Conservation (phyloP, 2,113 vertebrate species). For the Daboia siamensis region DNA sequence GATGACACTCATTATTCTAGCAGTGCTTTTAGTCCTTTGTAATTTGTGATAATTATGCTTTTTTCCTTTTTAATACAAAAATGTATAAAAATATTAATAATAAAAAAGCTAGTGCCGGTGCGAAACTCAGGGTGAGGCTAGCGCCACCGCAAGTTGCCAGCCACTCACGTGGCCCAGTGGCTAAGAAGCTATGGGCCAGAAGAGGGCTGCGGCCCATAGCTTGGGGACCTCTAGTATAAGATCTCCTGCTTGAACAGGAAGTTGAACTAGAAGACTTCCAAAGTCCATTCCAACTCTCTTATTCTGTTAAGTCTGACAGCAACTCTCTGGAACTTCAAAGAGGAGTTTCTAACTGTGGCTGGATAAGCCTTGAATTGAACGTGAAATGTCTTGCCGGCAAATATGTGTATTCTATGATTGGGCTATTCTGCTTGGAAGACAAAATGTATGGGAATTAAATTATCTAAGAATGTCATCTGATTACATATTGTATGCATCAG, state of each 20-base stretch:
- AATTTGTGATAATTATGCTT: constrained; percentile 99
- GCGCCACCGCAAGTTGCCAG: too few relatives aligned
- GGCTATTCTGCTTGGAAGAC: background rate
- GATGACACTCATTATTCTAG: constrained; percentile 97
- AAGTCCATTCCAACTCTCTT: background rate
- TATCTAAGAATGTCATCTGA: background rate
- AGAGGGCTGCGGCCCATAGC: too few relatives aligned
- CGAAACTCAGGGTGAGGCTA: too few relatives aligned
- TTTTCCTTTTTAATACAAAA: constrained; percentile 96
- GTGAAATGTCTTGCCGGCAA: background rate
- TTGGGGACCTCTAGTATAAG: too few relatives aligned
- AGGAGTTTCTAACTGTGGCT: background rate
- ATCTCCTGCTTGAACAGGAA: background rate
- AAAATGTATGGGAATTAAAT: background rate
- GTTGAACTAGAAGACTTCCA: background rate
- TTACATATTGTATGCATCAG: background rate
- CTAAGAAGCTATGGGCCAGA: too few relatives aligned
- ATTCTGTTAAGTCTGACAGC: background rate
- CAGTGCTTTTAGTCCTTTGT: constrained; percentile 97
- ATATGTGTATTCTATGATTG: background rate
- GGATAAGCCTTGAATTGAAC: background rate
- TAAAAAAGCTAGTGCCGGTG: too few relatives aligned
- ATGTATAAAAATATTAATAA: constrained; percentile 88
- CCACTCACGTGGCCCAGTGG: too few relatives aligned
- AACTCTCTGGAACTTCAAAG: background rate